Evolutionary conservation across 2,797 vertebrate genomes (phyloP).

Genomic region (Taeniopygia guttata): DNA sequence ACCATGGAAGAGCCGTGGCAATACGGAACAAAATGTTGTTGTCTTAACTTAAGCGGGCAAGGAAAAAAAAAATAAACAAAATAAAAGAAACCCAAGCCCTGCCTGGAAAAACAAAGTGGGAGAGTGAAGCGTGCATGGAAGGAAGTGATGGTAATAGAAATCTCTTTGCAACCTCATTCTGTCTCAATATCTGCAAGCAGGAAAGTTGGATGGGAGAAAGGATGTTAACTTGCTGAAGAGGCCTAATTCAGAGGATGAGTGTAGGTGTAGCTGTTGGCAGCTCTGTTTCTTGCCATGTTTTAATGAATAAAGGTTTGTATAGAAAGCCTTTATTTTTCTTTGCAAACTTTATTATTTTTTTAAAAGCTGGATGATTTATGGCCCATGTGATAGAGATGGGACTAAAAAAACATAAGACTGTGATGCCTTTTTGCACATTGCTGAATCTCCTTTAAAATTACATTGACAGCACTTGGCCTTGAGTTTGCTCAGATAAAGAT

Average conservation of each 20-base stretch:
- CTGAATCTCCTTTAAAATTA: background rate
- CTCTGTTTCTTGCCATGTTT: background rate
- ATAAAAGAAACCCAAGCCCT: background rate
- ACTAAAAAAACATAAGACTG: background rate
- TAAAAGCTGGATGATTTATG: rapidly evolving
- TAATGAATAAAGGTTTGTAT: background rate
- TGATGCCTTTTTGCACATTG: background rate
- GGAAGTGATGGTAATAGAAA: background rate
- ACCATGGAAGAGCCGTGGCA: background rate
- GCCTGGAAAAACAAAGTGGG: background rate
- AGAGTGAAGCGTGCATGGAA: background rate
- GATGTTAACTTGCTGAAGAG: background rate
- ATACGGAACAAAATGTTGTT: conserved; percentile 18
- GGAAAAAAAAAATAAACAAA: background rate
- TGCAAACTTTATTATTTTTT: background rate
- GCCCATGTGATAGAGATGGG: background rate
- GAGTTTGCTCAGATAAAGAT: background rate
- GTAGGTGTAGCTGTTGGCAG: conserved; percentile 5
- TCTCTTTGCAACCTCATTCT: background rate
- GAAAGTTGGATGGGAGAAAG: background rate
- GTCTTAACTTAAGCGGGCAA: background rate
- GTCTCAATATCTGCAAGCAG: background rate
- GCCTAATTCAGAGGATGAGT: background rate
- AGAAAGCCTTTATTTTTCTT: background rate
- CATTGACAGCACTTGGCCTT: background rate